These are phyloP conservation scores for Criorhina ranunculi DNA, from an alignment of 2,888 invertebrate species.

Conservation along the genomic window DNA sequence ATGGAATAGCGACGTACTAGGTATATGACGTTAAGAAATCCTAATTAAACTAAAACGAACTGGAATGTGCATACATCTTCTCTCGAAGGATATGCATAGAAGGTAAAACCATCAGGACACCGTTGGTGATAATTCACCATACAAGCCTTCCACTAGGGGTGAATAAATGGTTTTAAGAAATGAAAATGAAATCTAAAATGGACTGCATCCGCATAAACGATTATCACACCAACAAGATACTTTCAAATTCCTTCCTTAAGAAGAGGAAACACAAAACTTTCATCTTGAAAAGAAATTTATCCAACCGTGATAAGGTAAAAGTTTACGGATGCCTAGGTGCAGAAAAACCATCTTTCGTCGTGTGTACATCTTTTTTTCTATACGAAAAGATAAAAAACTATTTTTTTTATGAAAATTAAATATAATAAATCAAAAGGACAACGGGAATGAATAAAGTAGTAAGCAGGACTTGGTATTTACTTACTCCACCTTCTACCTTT, in stretches of 20 bases:
- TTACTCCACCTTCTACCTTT: conserved; percentile 1
- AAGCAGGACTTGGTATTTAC: not conserved
- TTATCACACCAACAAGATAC: conserved; percentile 70
- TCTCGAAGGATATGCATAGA: conserved; percentile 32
- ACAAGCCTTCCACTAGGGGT: conserved; percentile 11
- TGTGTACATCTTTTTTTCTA: conserved; percentile 58
- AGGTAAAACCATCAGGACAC: conserved; percentile 34
- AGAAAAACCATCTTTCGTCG: conserved; percentile 50
- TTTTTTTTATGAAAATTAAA: conserved; percentile 68
- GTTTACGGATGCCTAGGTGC: conserved; percentile 41
- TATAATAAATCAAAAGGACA: conserved; percentile 50
- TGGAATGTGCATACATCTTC: conserved; percentile 14
- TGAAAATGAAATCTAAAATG: conserved; percentile 59
- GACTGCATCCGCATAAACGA: conserved; percentile 66
- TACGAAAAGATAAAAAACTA: conserved; percentile 24
- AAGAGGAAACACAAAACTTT: conserved; percentile 56
- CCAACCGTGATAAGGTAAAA: conserved; percentile 29
- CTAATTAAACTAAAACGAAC: conserved; percentile 70
- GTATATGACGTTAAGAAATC: conserved; percentile 47
- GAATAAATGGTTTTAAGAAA: conserved; percentile 61
- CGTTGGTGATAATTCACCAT: conserved; percentile 63
- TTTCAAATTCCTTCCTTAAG: conserved; percentile 45
- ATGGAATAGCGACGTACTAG: not conserved
- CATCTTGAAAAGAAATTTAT: not conserved
- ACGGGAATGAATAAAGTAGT: not conserved